Evolutionary conservation across 2,888 invertebrate species (phyloP).

Genomic region (Drosophila macrothrix): DNA sequence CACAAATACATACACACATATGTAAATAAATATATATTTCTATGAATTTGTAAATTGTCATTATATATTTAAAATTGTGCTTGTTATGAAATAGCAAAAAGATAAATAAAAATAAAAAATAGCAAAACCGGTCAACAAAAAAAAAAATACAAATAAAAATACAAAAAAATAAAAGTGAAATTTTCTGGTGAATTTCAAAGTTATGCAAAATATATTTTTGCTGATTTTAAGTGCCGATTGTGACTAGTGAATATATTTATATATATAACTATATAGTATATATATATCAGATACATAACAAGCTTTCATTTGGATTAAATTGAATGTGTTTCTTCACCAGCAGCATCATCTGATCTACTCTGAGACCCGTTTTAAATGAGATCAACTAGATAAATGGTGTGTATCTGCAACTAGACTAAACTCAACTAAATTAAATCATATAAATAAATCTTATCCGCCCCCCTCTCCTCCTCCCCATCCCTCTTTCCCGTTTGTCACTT

Average conservation of each 20-base stretch:
- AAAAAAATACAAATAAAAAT: conserved; percentile 2
- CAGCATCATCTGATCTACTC: conserved; percentile 29
- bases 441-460: not conserved
- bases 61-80: conserved; percentile 35
- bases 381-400: conserved; percentile 81
- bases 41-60: conserved; percentile 23
- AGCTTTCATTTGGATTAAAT: conserved; percentile 19
- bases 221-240: conserved; percentile 44
- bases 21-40: not conserved
- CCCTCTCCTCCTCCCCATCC: not conserved
- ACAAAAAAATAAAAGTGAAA: conserved; percentile 48
- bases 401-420: conserved; percentile 59
- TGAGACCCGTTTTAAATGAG: conserved; percentile 70
- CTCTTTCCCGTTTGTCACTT: not conserved
- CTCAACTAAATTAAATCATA: conserved; percentile 34
- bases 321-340: conserved; percentile 17
- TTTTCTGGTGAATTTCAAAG: conserved; percentile 45
- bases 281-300: conserved; percentile 30
- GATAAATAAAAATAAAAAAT: conserved; percentile 1
- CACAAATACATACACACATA: conserved; percentile 7
- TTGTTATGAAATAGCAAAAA: conserved; percentile 47
- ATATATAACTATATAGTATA: not conserved
- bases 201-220: conserved; percentile 51
- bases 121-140: conserved; percentile 50
- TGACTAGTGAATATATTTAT: conserved; percentile 39